Base-by-base conservation (phyloP, 2,888 invertebrate species). In the Eubasilissa splendida region DNA sequence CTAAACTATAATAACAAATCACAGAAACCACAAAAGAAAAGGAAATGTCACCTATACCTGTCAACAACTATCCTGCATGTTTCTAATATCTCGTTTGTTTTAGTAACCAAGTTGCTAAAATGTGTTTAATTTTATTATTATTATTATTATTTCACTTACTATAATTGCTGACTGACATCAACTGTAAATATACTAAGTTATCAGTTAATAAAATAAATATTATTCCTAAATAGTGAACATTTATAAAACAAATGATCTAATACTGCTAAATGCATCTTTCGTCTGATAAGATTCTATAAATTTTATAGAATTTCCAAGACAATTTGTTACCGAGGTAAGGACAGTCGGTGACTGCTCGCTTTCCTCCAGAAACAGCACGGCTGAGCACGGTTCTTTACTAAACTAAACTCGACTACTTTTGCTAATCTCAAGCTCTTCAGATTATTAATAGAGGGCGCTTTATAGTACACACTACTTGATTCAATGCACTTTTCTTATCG, bases 171-270 rank as follows among this genome's bases (percentile, higher is more conserved):
- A 42, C 42, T 42, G 42, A 42, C 42, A 42, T 42, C 42, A 42
- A 42, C 42, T 7, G 42, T 42, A 42, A 4, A 42, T 42, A 42
- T 42, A 42, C 42, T 42, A 42, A 42, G 22, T 42, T 42, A 42
- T 42, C 42, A 42, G 42, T 59, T 33, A 71, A 58, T 56, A 12
- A n/a, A 75, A 76, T 71, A 73, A 73, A 73, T 52, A 59, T 14
- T 63, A 73, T 65, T 53, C 50, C 58, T 65, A 71, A 54, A 66
- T 10, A 50, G 31, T 12, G 71, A 79, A 81, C 81, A 79, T 81
- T 81, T 81, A 81, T 81, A 81, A 79, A 81, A 81, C 81, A 81
- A 81, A 81, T 81, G 79, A 76, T 81, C 77, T 77, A 77, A 81
- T 81, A 81, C 81, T 81, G 79, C 65, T 78, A 59, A 42, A 53